Conservation (phyloP, 1,140 invertebrate genomes). For the Pemphigus obesinymphae region DNA sequence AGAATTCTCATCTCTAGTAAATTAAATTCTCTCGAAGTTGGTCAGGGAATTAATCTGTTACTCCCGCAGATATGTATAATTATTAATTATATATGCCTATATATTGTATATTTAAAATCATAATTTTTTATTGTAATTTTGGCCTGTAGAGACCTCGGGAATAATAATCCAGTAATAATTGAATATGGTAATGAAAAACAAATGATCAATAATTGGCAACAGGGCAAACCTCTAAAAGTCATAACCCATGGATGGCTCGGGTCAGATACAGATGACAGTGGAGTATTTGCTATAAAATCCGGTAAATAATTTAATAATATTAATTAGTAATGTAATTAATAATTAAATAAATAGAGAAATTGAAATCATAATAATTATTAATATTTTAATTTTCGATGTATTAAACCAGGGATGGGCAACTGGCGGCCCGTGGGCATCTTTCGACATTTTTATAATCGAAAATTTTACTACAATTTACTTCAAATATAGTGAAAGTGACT, state of each 20-base stretch:
- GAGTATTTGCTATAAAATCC: slow-evolving; percentile 1
- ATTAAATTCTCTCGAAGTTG: not conserved
- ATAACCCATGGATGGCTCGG: not conserved
- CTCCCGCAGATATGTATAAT: too few relatives aligned
- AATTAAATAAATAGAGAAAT: too few relatives aligned
- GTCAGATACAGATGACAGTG: not conserved
- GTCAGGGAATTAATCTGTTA: not conserved
- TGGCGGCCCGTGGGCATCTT: too few relatives aligned
- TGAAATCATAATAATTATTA: too few relatives aligned
- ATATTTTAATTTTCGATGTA: too few relatives aligned
- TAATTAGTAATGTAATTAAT: too few relatives aligned
- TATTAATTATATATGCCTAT: too few relatives aligned
- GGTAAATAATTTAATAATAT: too few relatives aligned
- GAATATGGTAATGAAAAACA: not conserved
- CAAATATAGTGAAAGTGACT: too few relatives aligned
- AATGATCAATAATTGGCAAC: not conserved
- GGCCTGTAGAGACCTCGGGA: not conserved
- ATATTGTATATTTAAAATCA: not conserved
- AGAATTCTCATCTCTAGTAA: not conserved
- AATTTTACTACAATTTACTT: too few relatives aligned
- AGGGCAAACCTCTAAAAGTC: not conserved
- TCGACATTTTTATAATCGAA: too few relatives aligned
- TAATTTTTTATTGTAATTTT: not conserved
- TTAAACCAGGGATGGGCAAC: too few relatives aligned
- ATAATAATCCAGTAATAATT: not conserved